Evolutionary conservation across 2,888 invertebrate genomes (phyloP).

Genomic region (Spilarctia lutea): DNA sequence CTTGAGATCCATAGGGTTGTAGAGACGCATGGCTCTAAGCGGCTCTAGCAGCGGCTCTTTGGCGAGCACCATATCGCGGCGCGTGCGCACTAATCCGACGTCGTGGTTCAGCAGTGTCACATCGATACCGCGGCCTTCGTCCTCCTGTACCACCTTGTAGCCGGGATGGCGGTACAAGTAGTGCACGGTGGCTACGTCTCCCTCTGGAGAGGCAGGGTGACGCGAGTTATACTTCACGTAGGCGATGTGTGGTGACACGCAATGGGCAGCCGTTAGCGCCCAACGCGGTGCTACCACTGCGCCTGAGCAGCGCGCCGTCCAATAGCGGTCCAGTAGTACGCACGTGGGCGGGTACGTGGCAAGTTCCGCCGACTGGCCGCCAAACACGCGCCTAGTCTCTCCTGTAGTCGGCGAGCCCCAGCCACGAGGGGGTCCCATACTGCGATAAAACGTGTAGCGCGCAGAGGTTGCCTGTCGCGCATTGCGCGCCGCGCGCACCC

Average conservation of each 20-base stretch:
- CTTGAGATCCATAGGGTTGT: slow-evolving; percentile 55
- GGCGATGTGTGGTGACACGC: slow-evolving; percentile 64
- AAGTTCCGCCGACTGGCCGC: slow-evolving; percentile 60
- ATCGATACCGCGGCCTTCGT: slow-evolving; percentile 69
- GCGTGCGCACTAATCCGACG: slow-evolving; percentile 75
- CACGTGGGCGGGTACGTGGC: slow-evolving; percentile 61
- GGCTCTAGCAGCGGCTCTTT: slow-evolving; percentile 37
- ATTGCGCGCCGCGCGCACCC: slow-evolving; percentile 7
- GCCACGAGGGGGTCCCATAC: slow-evolving; percentile 34
- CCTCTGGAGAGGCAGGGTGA: slow-evolving; percentile 52
- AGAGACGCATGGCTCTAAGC: slow-evolving; percentile 49
- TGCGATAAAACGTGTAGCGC: slow-evolving; percentile 60
- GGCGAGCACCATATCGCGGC: slow-evolving; percentile 57
- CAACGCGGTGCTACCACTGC: slow-evolving; percentile 68
- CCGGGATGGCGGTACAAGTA: slow-evolving; percentile 72
- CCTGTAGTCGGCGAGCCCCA: neutral
- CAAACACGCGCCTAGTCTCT: slow-evolving; percentile 69
- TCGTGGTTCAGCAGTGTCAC: slow-evolving; percentile 76
- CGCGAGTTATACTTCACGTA: slow-evolving; percentile 73
- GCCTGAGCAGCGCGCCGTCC: slow-evolving; percentile 69
- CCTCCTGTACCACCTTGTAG: slow-evolving; percentile 65
- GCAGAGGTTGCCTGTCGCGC: neutral
- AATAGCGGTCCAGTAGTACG: slow-evolving; percentile 71
- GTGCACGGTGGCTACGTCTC: slow-evolving; percentile 60
- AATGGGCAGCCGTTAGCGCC: slow-evolving; percentile 80